A percentile compares a stretch with the other conserved stretches of the same genome.
phyloP scores from a whole-genome alignment of 1,140 invertebrate genomes.

The Chelonus insularis region DNA sequence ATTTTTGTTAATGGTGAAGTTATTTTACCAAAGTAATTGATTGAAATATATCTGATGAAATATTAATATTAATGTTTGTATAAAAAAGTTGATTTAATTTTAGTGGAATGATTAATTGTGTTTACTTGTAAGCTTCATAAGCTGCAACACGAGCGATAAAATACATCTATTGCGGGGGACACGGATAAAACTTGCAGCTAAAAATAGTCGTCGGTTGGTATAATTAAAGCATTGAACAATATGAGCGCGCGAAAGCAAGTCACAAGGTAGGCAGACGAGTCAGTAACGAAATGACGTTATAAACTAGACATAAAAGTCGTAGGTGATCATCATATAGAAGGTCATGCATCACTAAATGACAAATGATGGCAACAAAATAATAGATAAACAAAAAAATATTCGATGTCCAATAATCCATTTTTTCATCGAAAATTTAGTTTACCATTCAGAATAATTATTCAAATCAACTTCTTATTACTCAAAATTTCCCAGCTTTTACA shows the following conservation, averaged over 20 bases:
- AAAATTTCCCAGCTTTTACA: no score
- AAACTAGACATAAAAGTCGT: slow-evolving; percentile 15
- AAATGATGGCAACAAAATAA: neutral
- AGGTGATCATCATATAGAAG: neutral
- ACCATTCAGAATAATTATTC: no score
- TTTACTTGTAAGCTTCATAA: neutral
- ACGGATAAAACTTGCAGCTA: slow-evolving; percentile 31
- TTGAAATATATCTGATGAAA: no score
- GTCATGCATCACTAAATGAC: neutral
- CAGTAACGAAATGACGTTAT: slow-evolving; percentile 5
- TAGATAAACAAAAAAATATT: no score
- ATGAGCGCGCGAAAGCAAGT: slow-evolving; percentile 40
- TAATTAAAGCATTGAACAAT: slow-evolving; percentile 45
- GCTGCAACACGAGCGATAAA: slow-evolving; percentile 12
- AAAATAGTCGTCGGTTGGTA: slow-evolving; percentile 32
- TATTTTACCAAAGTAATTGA: no score
- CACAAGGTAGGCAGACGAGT: slow-evolving; percentile 19
- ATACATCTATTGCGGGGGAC: slow-evolving; percentile 20
- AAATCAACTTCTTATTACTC: no score
- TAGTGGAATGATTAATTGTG: neutral
- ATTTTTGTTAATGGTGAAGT: no score
- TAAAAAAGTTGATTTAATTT: neutral
- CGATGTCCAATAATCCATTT: no score
- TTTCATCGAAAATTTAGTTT: no score
- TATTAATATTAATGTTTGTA: no score